Evolutionary conservation across 2,113 vertebrate species (phyloP), one percentile per base, ranked within the genome.

Genomic region (Acanthisitta chloris): DNA sequence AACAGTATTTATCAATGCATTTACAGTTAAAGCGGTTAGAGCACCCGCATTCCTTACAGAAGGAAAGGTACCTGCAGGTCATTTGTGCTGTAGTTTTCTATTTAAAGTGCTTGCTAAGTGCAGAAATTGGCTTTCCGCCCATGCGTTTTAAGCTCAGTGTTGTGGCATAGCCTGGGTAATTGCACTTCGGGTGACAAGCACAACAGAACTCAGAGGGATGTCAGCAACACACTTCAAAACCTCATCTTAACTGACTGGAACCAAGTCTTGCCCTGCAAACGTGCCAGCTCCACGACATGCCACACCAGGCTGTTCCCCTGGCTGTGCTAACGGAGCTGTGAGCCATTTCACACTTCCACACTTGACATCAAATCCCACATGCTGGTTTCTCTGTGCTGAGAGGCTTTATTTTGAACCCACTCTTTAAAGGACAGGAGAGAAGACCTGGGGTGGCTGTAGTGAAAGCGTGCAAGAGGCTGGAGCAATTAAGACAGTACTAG

Each of bases 81-180:
- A 93, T 65, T 89, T 89, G 74, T 36, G 66, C 85, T 83, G 46
- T 66, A 94, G 81, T 78, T 92, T 93, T 95, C 94, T 97, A 95
- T 96, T 97, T 96, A 90, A 95, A 96, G 94, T 66, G 33, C 79
- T 73, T 65, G 74, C 71, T 81, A 95, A 94, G 92, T 83, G 90
- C 51, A 93, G 93, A 88, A 82, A 70, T 66, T 95, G 95, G 92
- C 92, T 93, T 92, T 76, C 81, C 59, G 87, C 90, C 95, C 46
- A 19, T 4, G 6, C 88, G 79, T 92, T 95, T 88, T 73, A 96
- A 95, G 85, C 85, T 92, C 90, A 86, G 71, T 48, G 71, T 64
- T 86, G 64, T 93, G 67, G 88, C 80, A 96, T 17, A 88, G 85
- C 67, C 85, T 74, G 46, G 8, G 87, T 93, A 96, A 95, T 88